A percentile compares a stretch with the other conserved stretches of the same genome.
phyloP scores from a whole-genome alignment of 2,888 invertebrate genomes.

The Macropis europaea region DNA sequence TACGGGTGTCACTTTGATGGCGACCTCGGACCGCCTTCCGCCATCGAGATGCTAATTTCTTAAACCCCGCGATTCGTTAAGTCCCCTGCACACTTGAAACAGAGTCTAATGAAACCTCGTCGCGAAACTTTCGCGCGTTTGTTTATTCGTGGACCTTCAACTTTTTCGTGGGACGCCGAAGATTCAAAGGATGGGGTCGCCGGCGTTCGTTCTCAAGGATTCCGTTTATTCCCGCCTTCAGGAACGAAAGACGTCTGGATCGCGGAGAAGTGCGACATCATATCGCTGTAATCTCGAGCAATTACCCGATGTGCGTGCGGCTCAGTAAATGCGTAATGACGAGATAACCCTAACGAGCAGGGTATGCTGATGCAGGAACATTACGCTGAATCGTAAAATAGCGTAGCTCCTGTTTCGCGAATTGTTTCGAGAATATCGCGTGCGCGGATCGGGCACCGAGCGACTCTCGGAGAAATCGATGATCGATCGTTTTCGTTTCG shows the following conservation, averaged over 20 bases:
- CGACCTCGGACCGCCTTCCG: not conserved
- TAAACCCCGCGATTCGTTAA: constrained; percentile 12
- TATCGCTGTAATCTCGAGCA: constrained; percentile 71
- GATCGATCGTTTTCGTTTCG: not conserved
- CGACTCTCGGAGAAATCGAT: constrained; percentile 20
- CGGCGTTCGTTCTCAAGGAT: no score
- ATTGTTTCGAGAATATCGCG: no score
- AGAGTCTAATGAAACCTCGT: constrained; percentile 29
- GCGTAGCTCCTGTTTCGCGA: not conserved
- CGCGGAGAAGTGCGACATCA: constrained; percentile 43
- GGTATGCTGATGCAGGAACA: constrained; percentile 45
- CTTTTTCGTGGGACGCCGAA: constrained; percentile 8
- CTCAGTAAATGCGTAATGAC: constrained; percentile 70
- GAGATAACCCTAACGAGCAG: constrained; percentile 62
- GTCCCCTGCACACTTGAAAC: constrained; percentile 2
- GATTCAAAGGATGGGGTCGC: not conserved
- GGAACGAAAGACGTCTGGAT: not conserved
- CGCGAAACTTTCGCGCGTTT: constrained; percentile 18
- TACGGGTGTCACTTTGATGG: constrained; percentile 22
- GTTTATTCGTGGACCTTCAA: constrained; percentile 20
- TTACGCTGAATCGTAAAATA: constrained; percentile 66
- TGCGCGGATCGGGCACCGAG: no score
- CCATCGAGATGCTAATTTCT: constrained; percentile 43
- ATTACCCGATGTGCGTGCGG: constrained; percentile 73
- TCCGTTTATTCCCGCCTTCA: no score